Evolutionary conservation across 2,797 vertebrate species (phyloP).

Genomic region (Ctenochaetus hawaiiensis): DNA sequence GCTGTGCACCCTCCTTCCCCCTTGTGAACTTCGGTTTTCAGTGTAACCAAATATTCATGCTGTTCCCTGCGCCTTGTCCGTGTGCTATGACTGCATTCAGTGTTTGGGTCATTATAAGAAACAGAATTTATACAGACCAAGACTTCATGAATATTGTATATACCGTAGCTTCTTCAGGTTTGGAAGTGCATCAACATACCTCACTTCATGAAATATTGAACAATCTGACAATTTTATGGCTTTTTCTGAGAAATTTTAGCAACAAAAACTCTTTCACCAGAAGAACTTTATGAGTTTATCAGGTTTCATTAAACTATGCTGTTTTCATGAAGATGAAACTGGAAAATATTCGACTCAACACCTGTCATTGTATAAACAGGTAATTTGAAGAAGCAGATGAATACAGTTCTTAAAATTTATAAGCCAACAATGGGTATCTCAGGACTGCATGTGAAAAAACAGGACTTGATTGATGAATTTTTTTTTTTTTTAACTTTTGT

Average conservation of each 20-base stretch:
- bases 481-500: background rate
- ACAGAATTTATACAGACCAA: conserved; percentile 1
- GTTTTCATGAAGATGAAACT: background rate
- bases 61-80: background rate
- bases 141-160: conserved; percentile 27
- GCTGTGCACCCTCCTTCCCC: background rate
- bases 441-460: too few relatives aligned
- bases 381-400: too few relatives aligned
- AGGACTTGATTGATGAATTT: too few relatives aligned
- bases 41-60: conserved; percentile 9
- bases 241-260: background rate
- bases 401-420: too few relatives aligned
- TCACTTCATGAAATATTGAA: background rate
- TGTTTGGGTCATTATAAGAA: background rate
- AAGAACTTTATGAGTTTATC: background rate
- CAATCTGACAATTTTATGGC: background rate
- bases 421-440: too few relatives aligned
- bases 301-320: background rate
- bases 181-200: background rate
- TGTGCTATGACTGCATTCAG: background rate
- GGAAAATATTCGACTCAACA: too few relatives aligned
- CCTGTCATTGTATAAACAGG: too few relatives aligned
- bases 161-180: background rate
- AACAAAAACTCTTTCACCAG: background rate
- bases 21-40: conserved; percentile 25